These are phyloP conservation scores for Ciconia maguari DNA, from an alignment of 2,113 vertebrate genomes.

Conservation along the genomic window DNA sequence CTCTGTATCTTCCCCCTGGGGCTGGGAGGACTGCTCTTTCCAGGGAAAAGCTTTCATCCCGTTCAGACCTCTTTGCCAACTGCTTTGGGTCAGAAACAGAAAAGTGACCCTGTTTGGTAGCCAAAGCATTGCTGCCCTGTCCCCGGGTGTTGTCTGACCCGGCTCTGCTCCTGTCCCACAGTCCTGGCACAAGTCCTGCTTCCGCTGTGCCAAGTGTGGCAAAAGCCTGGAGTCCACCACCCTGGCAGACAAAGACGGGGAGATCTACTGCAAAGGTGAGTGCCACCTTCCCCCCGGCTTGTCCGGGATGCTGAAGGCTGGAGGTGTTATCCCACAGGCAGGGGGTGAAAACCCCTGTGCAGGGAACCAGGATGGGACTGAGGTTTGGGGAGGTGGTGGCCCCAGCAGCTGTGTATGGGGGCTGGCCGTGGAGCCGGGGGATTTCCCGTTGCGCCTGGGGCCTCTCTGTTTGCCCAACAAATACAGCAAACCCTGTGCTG, in stretches of 20 bases:
- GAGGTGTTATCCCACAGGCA: no score
- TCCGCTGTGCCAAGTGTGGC: conserved; percentile 90
- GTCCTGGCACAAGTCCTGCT: conserved; percentile 95
- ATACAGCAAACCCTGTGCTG: neutral
- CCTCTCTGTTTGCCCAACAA: neutral
- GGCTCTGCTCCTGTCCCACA: conserved; percentile 53
- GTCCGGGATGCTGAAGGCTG: neutral
- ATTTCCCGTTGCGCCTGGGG: neutral
- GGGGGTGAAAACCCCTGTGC: neutral
- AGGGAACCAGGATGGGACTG: neutral
- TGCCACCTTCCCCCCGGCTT: neutral
- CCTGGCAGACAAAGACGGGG: conserved; percentile 90
- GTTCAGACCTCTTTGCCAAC: neutral
- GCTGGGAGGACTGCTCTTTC: neutral
- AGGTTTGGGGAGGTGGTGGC: neutral
- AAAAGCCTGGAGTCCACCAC: conserved; percentile 96
- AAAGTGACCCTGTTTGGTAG: neutral
- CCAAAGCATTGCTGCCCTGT: neutral
- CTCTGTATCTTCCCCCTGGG: neutral
- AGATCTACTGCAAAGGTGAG: conserved; percentile 96
- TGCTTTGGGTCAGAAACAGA: neutral
- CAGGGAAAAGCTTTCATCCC: neutral
- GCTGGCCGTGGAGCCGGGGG: neutral
- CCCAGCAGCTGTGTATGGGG: neutral
- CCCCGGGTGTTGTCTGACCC: neutral